These are phyloP conservation scores for Synanthedon myopaeformis DNA, from an alignment of 2,888 invertebrate genomes.

Conservation along the genomic window DNA sequence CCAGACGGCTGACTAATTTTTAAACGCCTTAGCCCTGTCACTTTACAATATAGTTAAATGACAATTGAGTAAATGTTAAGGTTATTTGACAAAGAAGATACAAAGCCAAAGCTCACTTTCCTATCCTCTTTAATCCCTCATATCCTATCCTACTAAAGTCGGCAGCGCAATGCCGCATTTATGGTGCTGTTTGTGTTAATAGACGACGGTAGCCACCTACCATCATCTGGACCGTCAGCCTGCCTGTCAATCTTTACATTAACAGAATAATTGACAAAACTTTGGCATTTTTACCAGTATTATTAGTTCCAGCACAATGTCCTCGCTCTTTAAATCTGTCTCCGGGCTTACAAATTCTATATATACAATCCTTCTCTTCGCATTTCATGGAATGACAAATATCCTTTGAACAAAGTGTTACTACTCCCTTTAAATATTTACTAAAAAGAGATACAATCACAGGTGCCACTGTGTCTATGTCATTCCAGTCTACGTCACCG, in stretches of 20 bases:
- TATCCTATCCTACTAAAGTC: too few species aligned
- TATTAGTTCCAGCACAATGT: slow-evolving; percentile 45
- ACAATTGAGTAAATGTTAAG: neutral
- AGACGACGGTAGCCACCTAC: too few species aligned
- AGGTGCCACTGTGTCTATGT: slow-evolving; percentile 47
- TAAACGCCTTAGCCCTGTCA: too few species aligned
- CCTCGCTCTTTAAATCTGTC: slow-evolving; percentile 47
- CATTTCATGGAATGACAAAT: slow-evolving; percentile 60
- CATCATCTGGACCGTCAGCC: too few species aligned
- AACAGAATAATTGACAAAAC: neutral
- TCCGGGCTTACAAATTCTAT: slow-evolving; percentile 41
- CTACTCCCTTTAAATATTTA: slow-evolving; percentile 49
- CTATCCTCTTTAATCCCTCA: too few species aligned
- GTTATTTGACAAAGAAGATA: neutral
- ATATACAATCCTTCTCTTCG: slow-evolving; percentile 38
- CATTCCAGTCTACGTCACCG: slow-evolving; percentile 52
- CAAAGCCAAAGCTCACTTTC: too few species aligned
- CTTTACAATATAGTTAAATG: neutral
- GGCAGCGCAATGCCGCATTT: too few species aligned
- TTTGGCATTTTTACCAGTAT: slow-evolving; percentile 29
- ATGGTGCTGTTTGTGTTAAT: too few species aligned
- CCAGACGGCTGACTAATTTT: too few species aligned
- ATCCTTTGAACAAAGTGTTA: slow-evolving; percentile 51
- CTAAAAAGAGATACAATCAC: slow-evolving; percentile 55
- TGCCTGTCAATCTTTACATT: too few species aligned